Percentiles rank a stretch among this genome's conserved stretches.
These are phyloP conservation scores for Cheirogaleus medius DNA, from an alignment of 2,113 vertebrate species.

Conservation along the genomic window DNA sequence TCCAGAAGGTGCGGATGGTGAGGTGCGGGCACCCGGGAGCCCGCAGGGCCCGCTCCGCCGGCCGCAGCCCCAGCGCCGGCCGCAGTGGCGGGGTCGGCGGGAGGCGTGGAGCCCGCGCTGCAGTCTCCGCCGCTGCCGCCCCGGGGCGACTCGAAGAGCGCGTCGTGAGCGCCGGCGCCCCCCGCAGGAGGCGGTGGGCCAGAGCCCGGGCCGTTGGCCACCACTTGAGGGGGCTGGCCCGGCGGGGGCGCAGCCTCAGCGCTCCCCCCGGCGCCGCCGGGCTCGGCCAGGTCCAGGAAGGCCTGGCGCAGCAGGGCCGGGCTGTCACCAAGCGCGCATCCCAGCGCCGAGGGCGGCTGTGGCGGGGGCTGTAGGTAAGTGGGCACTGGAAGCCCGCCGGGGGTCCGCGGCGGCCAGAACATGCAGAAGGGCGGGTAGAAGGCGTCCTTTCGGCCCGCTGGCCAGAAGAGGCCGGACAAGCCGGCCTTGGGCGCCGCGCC, in stretches of 20 bases:
- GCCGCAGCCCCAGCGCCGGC: background rate
- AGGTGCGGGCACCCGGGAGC: slow-evolving; percentile 43
- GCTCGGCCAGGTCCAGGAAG: slow-evolving; percentile 93
- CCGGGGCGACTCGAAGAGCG: slow-evolving; percentile 75
- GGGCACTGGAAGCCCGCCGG: slow-evolving; percentile 92
- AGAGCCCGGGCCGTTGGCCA: slow-evolving; percentile 51
- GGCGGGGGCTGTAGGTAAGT: slow-evolving; percentile 94
- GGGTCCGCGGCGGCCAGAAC: slow-evolving; percentile 95
- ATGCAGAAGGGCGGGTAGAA: slow-evolving; percentile 98
- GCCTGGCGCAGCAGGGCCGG: slow-evolving; percentile 90
- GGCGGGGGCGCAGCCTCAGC: slow-evolving; percentile 56
- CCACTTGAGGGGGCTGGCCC: slow-evolving; percentile 66
- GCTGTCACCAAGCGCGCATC: slow-evolving; percentile 88
- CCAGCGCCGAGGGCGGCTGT: slow-evolving; percentile 85
- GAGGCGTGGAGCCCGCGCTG: slow-evolving; percentile 73
- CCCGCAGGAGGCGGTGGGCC: slow-evolving; percentile 42
- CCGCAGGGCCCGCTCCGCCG: background rate
- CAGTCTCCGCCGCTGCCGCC: slow-evolving; percentile 71
- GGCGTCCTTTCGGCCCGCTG: slow-evolving; percentile 88
- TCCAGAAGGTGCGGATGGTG: slow-evolving; percentile 79
- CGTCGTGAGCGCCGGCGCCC: background rate
- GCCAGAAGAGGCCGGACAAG: slow-evolving; percentile 94
- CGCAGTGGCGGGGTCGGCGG: background rate
- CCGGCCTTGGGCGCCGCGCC: slow-evolving; percentile 86
- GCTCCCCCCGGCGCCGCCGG: slow-evolving; percentile 51